phyloP scores from a whole-genome alignment of 2,113 vertebrate species.

The Origma solitaria region DNA sequence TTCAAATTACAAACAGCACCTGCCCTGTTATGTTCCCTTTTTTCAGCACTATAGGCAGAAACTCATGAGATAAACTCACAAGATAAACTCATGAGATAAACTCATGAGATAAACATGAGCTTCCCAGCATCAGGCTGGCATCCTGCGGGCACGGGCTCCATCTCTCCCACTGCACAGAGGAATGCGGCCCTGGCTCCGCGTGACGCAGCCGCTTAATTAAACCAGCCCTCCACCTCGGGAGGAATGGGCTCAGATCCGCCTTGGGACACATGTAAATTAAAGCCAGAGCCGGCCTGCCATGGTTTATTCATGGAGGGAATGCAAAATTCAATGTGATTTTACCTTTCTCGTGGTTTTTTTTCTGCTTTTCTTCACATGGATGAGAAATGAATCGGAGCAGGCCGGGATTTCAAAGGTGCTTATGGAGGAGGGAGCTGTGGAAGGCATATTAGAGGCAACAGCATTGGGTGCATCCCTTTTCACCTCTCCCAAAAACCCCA shows the following conservation, averaged over 20 bases:
- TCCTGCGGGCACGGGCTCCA: neutral
- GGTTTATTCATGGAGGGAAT: constrained; percentile 14
- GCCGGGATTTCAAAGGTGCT: neutral
- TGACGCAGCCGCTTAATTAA: neutral
- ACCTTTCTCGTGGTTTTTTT: neutral
- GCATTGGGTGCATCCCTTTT: neutral
- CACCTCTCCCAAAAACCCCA: neutral
- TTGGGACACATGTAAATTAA: constrained; percentile 35
- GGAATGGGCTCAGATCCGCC: neutral
- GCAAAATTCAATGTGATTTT: neutral
- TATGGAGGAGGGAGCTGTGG: rapidly evolving
- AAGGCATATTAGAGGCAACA: neutral
- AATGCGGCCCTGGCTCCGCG: neutral
- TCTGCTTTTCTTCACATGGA: neutral
- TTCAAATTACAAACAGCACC: neutral
- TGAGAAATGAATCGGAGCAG: neutral
- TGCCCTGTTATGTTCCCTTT: rapidly evolving
- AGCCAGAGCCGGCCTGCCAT: neutral
- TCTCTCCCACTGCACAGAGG: rapidly evolving
- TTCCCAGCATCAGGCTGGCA: neutral
- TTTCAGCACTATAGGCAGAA: neutral
- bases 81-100: neutral
- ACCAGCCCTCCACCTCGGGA: neutral
- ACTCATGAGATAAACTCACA: neutral
- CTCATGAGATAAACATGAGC: constrained; percentile 34